Base-by-base conservation (phyloP, 2,797 vertebrate species). In the Tympanoctomys barrerae region DNA sequence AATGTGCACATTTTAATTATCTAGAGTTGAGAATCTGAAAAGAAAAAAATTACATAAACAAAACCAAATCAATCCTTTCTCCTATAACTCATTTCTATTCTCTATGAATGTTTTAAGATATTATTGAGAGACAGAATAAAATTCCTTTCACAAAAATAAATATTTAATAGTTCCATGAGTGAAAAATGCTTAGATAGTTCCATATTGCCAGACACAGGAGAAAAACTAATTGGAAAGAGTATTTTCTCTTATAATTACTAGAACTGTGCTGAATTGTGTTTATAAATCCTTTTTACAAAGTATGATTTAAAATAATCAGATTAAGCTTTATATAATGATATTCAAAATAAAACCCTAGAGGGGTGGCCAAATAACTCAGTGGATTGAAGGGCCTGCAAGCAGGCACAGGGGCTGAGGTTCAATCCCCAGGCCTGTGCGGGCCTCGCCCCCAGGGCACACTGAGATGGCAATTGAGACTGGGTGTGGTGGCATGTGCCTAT, bases 91-190 rank as follows among this genome's bases (percentile, higher is more conserved):
- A 87, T 14, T 77, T 79, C 7, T 84, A 13, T 66, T 66, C 62
- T 90, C 26, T 89, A 61, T 95, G 22, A 75, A 62, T 64, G 75
- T 79, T 88, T 59, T 87, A 81, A 96, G 57, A 83, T 88, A 84
- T 26, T 26, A 83, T 59, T 96, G 66, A 83, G 39, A 87, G 81
- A 94, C 4, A 87, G 59, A 97, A 93, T 88, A 93, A 95, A 78
- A 89, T n/a, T 89, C 14, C 78, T 18, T 94, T 94, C 95, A 81
- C 71, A 73, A 97, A 94, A 96, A 90, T 75, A 96, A 93, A 75
- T 59, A 86, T 81, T 88, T 90, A 96, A 64, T 54, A 96, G 52
- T 91, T 80, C 90, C 7, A 86, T 57, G 26, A 85, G 59, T 1
- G 1, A 46, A 86, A 78, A 36, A 88, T 84, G 24, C 94, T 94